These are phyloP conservation scores for Empidonax alnorum DNA, from an alignment of 2,113 vertebrate species.

Conservation along the genomic window DNA sequence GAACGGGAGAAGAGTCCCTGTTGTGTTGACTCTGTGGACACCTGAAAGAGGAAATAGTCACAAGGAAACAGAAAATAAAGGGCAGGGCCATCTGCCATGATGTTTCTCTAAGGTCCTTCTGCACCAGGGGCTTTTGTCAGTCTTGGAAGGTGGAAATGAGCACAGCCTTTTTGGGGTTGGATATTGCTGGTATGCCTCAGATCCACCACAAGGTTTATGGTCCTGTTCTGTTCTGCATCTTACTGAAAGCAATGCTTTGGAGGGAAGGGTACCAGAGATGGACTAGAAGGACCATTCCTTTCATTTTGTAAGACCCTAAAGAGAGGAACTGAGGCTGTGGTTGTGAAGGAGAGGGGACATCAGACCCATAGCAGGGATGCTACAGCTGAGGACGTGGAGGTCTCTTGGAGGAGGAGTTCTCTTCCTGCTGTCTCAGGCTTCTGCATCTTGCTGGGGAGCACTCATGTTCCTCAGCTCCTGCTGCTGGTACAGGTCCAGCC, in stretches of 20 bases:
- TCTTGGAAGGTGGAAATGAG: accelerated
- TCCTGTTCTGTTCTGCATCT: not conserved
- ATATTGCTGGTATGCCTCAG: not conserved
- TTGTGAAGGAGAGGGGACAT: accelerated
- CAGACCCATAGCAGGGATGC: not conserved
- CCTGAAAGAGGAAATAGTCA: not conserved
- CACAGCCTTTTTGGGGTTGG: accelerated
- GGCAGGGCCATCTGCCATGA: not conserved
- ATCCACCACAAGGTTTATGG: too few relatives aligned
- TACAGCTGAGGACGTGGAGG: too few relatives aligned
- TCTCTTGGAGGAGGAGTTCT: too few relatives aligned
- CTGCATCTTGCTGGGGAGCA: not conserved
- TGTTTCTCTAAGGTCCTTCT: not conserved
- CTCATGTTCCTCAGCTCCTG: accelerated
- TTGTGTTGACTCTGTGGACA: not conserved
- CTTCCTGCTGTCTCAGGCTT: not conserved
- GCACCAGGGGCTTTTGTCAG: not conserved
- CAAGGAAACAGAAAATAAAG: not conserved
- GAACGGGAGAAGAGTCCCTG: not conserved
- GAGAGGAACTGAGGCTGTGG: not conserved
- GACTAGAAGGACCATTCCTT: not conserved
- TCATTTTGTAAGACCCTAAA: accelerated
- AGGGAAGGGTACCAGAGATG: not conserved
- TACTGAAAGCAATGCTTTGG: not conserved
- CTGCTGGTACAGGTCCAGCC: not conserved